Evolutionary conservation across 2,888 invertebrate species (phyloP).

Genomic region (Nebria salina): DNA sequence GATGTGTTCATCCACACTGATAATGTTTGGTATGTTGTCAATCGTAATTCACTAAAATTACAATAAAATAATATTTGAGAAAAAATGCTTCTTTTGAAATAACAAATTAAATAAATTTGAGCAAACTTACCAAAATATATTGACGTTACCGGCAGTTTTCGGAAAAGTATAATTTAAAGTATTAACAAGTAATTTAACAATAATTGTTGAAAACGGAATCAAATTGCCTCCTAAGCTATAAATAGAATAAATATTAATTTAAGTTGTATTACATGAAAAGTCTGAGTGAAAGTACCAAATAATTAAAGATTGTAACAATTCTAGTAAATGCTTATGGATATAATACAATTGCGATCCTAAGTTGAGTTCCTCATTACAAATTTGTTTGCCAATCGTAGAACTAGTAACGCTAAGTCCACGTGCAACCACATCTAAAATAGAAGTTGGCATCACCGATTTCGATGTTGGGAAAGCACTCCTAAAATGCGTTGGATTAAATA

Average conservation of each 20-base stretch:
- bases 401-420: slow-evolving; percentile 46
- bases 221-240: slow-evolving; percentile 49
- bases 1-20: slow-evolving; percentile 46
- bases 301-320: slow-evolving; percentile 49
- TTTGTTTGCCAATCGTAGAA: slow-evolving; percentile 26
- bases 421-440: slow-evolving; percentile 46
- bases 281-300: slow-evolving; percentile 40
- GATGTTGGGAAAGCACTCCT: slow-evolving; percentile 47
- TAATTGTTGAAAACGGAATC: slow-evolving; percentile 48
- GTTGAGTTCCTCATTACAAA: slow-evolving; percentile 24
- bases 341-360: slow-evolving; percentile 24
- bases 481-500: slow-evolving; percentile 27
- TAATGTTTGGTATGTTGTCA: slow-evolving; percentile 47
- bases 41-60: slow-evolving; percentile 48
- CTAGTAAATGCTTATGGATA: slow-evolving; percentile 49
- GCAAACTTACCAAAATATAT: slow-evolving; percentile 38
- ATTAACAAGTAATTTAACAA: slow-evolving; percentile 49
- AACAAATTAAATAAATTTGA: slow-evolving; percentile 29
- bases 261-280: neutral
- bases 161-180: slow-evolving; percentile 46
- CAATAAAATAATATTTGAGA: neutral
- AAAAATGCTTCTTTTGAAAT: too few species aligned
- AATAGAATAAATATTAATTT: slow-evolving; percentile 19
- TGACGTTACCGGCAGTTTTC: slow-evolving; percentile 30
- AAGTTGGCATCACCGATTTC: slow-evolving; percentile 42